phyloP scores from a whole-genome alignment of 2,797 vertebrate species.

The Sarcoramphus papa region DNA sequence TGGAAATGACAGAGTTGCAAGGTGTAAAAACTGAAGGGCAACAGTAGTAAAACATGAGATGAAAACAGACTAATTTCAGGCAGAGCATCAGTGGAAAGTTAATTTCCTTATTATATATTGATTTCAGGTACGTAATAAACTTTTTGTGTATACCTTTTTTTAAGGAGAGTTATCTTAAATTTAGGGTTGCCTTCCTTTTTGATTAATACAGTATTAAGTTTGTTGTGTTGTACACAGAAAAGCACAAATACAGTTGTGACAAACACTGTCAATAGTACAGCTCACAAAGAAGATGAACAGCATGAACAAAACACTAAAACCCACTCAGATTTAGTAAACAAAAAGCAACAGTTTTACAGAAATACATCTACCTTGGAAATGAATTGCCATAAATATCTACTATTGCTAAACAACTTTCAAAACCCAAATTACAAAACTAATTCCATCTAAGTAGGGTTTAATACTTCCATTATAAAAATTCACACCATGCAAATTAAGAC shows the following conservation, averaged over 20 bases:
- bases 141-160: background rate
- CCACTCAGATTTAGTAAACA: background rate
- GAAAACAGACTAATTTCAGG: background rate
- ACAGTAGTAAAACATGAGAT: background rate
- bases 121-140: background rate
- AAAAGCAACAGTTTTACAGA: background rate
- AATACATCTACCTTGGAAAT: background rate
- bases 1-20: background rate
- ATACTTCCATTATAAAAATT: background rate
- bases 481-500: slow-evolving; percentile 8
- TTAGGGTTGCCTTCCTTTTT: slow-evolving; percentile 1
- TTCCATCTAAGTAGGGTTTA: background rate
- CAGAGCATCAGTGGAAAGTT: background rate
- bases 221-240: background rate
- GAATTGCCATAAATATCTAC: background rate
- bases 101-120: background rate
- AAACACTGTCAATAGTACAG: background rate
- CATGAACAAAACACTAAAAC: background rate
- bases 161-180: background rate
- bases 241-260: background rate
- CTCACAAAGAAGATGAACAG: background rate
- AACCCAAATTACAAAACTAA: background rate
- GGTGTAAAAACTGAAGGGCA: background rate
- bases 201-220: slow-evolving; percentile 5
- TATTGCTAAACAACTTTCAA: background rate